Evolutionary conservation across 2,113 vertebrate genomes (phyloP).

Genomic region (Phocoena phocoena): DNA sequence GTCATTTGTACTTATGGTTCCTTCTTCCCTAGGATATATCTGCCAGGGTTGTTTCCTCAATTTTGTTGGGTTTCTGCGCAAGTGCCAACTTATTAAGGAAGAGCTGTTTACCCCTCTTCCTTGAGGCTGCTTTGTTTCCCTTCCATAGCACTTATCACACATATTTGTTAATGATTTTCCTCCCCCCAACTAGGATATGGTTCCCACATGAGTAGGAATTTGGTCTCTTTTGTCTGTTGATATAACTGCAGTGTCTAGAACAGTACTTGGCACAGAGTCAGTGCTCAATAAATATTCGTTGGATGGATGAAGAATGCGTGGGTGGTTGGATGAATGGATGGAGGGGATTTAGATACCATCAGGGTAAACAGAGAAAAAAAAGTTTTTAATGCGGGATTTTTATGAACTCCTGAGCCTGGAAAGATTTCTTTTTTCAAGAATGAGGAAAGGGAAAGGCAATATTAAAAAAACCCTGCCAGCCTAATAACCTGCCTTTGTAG

Average conservation of each 20-base stretch:
- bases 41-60: neutral
- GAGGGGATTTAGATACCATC: neutral
- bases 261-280: rapidly evolving
- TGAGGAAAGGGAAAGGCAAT: neutral
- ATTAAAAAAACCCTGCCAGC: neutral
- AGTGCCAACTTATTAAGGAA: neutral
- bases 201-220: neutral
- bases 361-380: neutral
- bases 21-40: neutral
- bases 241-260: neutral
- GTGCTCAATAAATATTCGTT: neutral
- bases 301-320: neutral
- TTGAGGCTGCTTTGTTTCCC: neutral
- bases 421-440: constrained; percentile 1
- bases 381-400: neutral
- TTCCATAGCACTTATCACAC: neutral
- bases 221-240: neutral
- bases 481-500: neutral
- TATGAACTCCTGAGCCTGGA: neutral
- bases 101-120: neutral
- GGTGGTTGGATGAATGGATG: too few species aligned
- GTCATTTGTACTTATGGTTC: rapidly evolving
- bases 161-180: neutral
- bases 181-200: neutral
- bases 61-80: neutral